Evolutionary conservation across 2,797 vertebrate genomes (phyloP).

Genomic region (Scyliorhinus canicula): DNA sequence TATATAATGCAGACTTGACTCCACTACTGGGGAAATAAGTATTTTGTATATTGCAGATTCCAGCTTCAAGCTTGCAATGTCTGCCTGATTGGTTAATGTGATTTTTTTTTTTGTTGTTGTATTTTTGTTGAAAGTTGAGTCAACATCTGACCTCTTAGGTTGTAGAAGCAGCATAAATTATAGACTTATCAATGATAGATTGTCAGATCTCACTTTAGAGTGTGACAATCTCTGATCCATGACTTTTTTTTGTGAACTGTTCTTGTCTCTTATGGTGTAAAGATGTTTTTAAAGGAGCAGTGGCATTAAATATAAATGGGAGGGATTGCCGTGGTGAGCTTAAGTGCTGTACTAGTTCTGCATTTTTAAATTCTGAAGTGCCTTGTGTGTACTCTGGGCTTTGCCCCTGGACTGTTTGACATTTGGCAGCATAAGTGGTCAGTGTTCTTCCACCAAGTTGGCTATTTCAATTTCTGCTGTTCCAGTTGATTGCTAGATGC

Average conservation of each 20-base stretch:
- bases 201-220: too few species aligned
- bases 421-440: neutral
- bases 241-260: neutral
- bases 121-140: neutral
- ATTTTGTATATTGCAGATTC: neutral
- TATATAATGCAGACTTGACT: neutral
- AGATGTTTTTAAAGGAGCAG: neutral
- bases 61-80: too few species aligned
- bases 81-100: too few species aligned
- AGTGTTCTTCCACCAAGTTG: neutral
- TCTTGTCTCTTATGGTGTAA: neutral
- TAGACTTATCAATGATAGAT: neutral
- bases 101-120: too few species aligned
- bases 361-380: neutral
- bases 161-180: neutral
- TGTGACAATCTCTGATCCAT: neutral
- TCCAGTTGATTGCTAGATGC: neutral
- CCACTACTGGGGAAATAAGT: neutral
- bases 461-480: neutral
- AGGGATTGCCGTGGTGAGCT: neutral
- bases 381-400: neutral
- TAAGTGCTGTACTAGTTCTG: neutral
- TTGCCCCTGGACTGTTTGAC: neutral
- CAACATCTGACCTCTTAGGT: neutral
- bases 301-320: neutral